Percentiles rank a stretch among this genome's conserved stretches.
phyloP scores from a whole-genome alignment of 2,797 vertebrate species.

The Cryptoprocta ferox region DNA sequence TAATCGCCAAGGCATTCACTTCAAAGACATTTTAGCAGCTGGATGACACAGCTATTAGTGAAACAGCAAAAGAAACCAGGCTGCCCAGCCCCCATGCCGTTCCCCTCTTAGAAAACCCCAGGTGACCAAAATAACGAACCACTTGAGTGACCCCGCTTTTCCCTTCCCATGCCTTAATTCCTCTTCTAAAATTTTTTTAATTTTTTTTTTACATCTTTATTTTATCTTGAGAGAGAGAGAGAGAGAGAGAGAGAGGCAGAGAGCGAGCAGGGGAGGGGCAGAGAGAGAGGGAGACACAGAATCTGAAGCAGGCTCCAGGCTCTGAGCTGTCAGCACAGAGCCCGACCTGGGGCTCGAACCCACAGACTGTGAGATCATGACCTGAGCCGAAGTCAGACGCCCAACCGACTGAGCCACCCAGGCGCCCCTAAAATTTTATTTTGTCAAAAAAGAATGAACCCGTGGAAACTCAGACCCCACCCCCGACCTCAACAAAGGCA shows the following conservation, averaged over 20 bases:
- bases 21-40: neutral
- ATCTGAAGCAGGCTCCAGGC: no score
- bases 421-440: neutral
- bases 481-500: neutral
- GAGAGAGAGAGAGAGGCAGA: no score
- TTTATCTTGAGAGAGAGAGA: no score
- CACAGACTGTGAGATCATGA: no score
- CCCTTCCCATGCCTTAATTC: neutral
- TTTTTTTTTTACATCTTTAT: no score
- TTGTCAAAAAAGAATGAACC: neutral
- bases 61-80: neutral
- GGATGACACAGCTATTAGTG: neutral
- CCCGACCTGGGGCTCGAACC: no score
- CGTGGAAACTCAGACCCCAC: neutral
- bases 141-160: neutral
- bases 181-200: neutral
- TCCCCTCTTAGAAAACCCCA: neutral
- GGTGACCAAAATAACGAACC: neutral
- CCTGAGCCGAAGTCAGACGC: no score
- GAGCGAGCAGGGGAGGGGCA: no score
- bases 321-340: no score
- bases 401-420: no score
- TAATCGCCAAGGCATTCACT: neutral
- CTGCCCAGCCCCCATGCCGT: no score
- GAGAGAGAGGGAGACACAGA: no score